Conservation (phyloP, 2,797 vertebrate species). For the Leuciscus waleckii region DNA sequence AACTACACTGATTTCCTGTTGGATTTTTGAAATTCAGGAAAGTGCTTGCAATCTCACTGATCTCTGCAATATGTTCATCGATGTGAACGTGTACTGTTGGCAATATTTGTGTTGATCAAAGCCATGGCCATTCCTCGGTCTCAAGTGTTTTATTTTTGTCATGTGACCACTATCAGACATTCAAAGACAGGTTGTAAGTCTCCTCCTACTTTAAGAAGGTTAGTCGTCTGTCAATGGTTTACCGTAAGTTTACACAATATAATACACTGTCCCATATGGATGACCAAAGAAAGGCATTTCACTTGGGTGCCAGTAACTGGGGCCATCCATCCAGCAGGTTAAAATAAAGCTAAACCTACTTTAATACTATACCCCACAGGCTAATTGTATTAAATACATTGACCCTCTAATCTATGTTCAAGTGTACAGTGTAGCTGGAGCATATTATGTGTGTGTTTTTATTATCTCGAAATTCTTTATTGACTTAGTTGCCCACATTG, state of each 20-base stretch:
- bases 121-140: constrained; percentile 10
- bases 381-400: neutral
- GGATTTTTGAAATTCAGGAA: constrained; percentile 7
- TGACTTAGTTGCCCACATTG: constrained; percentile 1
- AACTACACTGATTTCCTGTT: constrained; percentile 15
- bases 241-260: constrained; percentile 66
- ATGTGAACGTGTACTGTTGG: neutral
- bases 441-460: neutral
- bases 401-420: too few species aligned
- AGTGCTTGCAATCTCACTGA: neutral
- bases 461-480: neutral
- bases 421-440: neutral
- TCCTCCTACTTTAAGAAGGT: constrained; percentile 62
- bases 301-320: neutral
- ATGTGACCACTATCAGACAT: constrained; percentile 62
- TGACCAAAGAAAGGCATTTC: constrained; percentile 13
- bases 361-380: constrained; percentile 18
- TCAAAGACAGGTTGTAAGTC: constrained; percentile 57
- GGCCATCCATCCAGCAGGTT: neutral
- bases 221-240: constrained; percentile 70
- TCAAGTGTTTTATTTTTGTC: constrained; percentile 59
- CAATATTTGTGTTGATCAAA: neutral
- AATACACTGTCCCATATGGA: constrained; percentile 47
- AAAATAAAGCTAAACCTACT: constrained; percentile 10
- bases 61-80: neutral